Conservation (phyloP, 1,140 invertebrate genomes). For the Ips typographus region DNA sequence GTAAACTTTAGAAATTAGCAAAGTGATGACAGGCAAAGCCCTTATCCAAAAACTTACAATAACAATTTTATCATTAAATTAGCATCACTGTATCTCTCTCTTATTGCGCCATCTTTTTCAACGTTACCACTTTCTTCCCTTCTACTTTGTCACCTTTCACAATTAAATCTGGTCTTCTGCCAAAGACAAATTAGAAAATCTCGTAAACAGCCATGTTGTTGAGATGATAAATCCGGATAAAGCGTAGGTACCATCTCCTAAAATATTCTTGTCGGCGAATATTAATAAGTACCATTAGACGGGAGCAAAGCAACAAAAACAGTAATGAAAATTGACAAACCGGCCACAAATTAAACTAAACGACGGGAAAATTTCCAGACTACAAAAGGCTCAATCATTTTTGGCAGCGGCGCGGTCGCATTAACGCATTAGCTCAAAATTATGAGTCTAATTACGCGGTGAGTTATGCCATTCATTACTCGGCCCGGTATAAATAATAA, state of each 20-base stretch:
- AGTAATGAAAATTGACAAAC: conserved; percentile 30
- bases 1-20: too few species aligned
- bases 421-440: conserved; percentile 51
- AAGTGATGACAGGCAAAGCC: too few species aligned
- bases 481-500: conserved; percentile 49
- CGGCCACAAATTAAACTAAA: conserved; percentile 33
- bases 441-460: conserved; percentile 52
- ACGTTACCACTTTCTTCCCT: too few species aligned
- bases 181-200: too few species aligned
- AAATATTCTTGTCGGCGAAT: conserved; percentile 3
- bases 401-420: conserved; percentile 47
- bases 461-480: conserved; percentile 52
- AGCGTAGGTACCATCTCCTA: conserved; percentile 1
- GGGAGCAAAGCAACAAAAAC: conserved; percentile 16
- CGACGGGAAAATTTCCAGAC: conserved; percentile 29
- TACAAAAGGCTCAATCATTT: conserved; percentile 50
- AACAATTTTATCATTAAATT: too few species aligned
- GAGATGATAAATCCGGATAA: neutral
- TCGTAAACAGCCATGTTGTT: neutral
- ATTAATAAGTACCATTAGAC: conserved; percentile 5
- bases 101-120: too few species aligned
- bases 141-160: too few species aligned
- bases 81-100: too few species aligned
- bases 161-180: too few species aligned
- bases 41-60: too few species aligned